Conservation (phyloP, 2,888 invertebrate genomes). For the Rhagophthalmus giganteus region DNA sequence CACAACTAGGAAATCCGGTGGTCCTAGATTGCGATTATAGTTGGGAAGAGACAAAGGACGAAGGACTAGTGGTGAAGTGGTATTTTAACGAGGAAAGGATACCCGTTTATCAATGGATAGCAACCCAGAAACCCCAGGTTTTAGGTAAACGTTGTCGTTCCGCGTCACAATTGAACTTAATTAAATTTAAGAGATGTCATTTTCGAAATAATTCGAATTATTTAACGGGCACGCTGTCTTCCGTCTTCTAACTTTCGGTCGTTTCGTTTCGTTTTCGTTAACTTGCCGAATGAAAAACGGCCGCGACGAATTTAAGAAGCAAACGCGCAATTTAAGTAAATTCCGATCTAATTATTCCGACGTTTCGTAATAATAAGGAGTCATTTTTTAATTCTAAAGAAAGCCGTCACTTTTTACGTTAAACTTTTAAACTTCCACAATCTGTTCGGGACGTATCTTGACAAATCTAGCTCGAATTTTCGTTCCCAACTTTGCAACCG, state of each 20-base stretch:
- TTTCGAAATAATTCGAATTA: conserved; percentile 6
- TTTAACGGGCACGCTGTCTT: no score
- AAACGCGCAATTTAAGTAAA: neutral
- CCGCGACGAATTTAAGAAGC: no score
- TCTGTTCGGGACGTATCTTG: neutral
- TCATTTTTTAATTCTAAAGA: neutral
- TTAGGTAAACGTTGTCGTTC: conserved; percentile 52
- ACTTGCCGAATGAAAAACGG: conserved; percentile 11
- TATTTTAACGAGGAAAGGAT: conserved; percentile 55
- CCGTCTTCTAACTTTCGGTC: no score
- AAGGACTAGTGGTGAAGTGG: conserved; percentile 64
- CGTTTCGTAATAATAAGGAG: no score
- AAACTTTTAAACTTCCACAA: neutral
- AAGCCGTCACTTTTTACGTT: neutral
- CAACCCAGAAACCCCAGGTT: conserved; percentile 54
- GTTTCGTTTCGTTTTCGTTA: no score
- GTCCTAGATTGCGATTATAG: conserved; percentile 62
- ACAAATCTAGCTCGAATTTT: neutral
- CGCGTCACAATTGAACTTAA: conserved; percentile 30
- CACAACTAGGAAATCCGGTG: conserved; percentile 54
- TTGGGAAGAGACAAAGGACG: conserved; percentile 48
- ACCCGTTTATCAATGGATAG: conserved; percentile 65
- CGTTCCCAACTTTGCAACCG: neutral
- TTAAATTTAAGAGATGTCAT: conserved; percentile 5
- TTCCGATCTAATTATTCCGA: conserved; percentile 2